Conservation (phyloP, 1,140 invertebrate genomes). For the Drosophila lowei region DNA sequence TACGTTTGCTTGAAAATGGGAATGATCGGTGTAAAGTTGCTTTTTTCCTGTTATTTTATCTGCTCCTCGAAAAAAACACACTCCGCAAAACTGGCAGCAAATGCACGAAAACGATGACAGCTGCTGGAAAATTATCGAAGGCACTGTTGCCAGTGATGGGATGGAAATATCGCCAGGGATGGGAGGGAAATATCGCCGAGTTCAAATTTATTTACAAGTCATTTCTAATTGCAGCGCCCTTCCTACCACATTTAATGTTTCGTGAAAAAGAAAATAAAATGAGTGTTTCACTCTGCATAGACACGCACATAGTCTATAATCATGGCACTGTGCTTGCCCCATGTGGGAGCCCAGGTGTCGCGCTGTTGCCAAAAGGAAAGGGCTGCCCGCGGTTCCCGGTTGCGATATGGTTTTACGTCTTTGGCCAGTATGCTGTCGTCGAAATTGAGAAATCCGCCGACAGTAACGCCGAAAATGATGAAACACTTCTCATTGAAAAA, state of each 20-base stretch:
- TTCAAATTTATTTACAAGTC: not conserved
- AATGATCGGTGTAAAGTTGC: constrained; percentile 69
- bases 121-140: no score
- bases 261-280: no score
- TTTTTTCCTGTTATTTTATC: constrained; percentile 56
- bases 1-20: constrained; percentile 70
- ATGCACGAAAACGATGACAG: no score
- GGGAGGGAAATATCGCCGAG: no score
- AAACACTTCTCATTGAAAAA: constrained; percentile 68
- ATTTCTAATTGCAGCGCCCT: not conserved
- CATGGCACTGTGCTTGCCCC: constrained; percentile 58
- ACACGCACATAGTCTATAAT: constrained; percentile 62
- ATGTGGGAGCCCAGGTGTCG: constrained; percentile 49
- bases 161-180: no score
- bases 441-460: constrained; percentile 71
- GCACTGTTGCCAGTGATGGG: no score
- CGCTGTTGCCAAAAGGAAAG: constrained; percentile 63
- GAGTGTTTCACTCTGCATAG: constrained; percentile 46
- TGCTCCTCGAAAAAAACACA: constrained; percentile 57
- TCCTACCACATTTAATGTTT: not conserved
- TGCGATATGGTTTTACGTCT: constrained; percentile 67
- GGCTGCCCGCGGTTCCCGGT: constrained; percentile 58
- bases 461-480: constrained; percentile 72
- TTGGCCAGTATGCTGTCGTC: constrained; percentile 52
- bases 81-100: constrained; percentile 23